Evolutionary conservation across 2,888 invertebrate species (phyloP).

Genomic region (Leptogaster cylindrica): DNA sequence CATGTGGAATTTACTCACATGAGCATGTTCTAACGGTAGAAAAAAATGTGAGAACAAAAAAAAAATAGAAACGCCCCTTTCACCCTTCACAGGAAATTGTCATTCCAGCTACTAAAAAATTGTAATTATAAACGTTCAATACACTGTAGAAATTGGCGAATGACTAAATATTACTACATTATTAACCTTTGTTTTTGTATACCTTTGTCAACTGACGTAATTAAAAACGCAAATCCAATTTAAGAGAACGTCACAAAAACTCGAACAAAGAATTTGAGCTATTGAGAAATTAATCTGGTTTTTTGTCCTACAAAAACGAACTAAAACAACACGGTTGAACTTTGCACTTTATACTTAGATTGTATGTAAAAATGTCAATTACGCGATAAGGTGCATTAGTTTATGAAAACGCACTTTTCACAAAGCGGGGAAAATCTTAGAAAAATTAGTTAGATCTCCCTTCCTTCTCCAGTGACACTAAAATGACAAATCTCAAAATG

Average conservation of each 20-base stretch:
- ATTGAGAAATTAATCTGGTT: neutral
- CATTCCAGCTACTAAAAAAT: neutral
- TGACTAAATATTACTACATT: neutral
- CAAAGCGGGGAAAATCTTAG: neutral
- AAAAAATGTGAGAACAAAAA: neutral
- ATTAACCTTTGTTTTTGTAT: neutral
- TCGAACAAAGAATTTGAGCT: constrained; percentile 21
- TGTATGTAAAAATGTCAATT: too few relatives aligned
- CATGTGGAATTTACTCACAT: too few relatives aligned
- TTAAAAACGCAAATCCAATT: constrained; percentile 26
- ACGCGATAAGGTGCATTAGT: neutral
- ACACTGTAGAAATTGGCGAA: neutral
- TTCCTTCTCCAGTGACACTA: constrained; percentile 6
- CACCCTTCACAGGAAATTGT: neutral
- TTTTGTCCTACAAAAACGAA: neutral
- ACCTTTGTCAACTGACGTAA: constrained; percentile 10
- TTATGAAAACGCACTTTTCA: neutral
- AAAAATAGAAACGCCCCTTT: constrained; percentile 11
- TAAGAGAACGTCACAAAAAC: constrained; percentile 16
- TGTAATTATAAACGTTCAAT: neutral
- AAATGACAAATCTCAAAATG: constrained; percentile 30
- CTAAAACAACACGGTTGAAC: neutral
- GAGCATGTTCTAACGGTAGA: too few relatives aligned
- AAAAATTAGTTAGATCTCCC: neutral
- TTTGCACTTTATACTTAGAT: too few relatives aligned